Base-by-base conservation (phyloP, 2,888 invertebrate genomes). In the Sinhomidia bicolor region DNA sequence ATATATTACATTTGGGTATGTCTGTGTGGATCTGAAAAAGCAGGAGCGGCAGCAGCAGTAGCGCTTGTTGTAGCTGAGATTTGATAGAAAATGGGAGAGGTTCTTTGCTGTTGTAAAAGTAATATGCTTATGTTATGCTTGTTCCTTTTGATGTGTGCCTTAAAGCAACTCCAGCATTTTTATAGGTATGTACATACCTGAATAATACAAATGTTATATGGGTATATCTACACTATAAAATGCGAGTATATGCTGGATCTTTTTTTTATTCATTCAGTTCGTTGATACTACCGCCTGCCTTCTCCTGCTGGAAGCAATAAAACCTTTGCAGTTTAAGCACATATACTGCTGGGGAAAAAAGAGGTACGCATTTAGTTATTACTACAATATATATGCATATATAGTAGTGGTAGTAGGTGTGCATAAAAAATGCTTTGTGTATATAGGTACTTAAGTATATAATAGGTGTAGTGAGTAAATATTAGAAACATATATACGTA, bases 41-140 rank as follows among this genome's bases (percentile, higher is more conserved):
- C 60, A 76, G 84, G 84, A 84, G 84, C 84, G 84, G 76, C 84
- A 74, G 71, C 23, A n/a, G 51, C 47, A 47, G 47, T 9, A 60
- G 60, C 80, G n/a, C 47, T 26, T 60, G 81, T 32, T 36, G 71
- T 41, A 60, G 68, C 85, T 79, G 85, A 85, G 85, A 85, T 85
- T 85, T 85, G 65, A 65, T 65, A 78, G 78, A 65, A 85, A 78
- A 62, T 85, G 78, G 85, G 85, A 85, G 85, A 85, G 85, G 85
- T 85, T 82, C 5, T 6, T 85, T 62, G 29, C 14, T 29, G 62
- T 12, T 65, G n/a, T 1, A 32, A 65, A 47, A 74, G 51, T 76
- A 65, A 65, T 79, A 85, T 68, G 85, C 65, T 85, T 79, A 68
- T 68, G 51, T 78, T 78, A 14, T 29, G 65, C 60, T 76, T 41